These are phyloP conservation scores for Salvelinus fontinalis DNA, from an alignment of 2,113 vertebrate genomes.

Conservation along the genomic window DNA sequence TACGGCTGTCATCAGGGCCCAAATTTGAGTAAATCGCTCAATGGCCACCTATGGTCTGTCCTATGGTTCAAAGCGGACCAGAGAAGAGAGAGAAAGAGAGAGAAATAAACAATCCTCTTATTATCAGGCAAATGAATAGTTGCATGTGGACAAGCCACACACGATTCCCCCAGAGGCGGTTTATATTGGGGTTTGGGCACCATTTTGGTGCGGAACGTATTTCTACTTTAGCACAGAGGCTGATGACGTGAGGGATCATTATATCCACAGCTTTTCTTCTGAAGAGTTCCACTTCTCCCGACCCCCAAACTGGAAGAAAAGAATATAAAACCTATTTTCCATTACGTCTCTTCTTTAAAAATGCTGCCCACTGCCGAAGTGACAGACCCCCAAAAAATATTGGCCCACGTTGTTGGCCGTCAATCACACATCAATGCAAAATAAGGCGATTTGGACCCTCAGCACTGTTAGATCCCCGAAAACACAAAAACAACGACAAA, in stretches of 20 bases:
- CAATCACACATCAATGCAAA: slow-evolving; percentile 67
- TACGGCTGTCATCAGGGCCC: slow-evolving; percentile 44
- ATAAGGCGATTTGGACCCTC: slow-evolving; percentile 57
- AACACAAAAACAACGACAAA: slow-evolving; percentile 48
- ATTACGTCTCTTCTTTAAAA: slow-evolving; percentile 66
- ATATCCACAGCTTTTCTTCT: slow-evolving; percentile 62
- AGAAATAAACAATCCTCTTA: slow-evolving; percentile 65
- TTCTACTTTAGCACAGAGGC: slow-evolving; percentile 50
- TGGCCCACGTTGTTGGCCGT: slow-evolving; percentile 60
- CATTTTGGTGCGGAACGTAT: slow-evolving; percentile 57
- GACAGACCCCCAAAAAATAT: slow-evolving; percentile 27
- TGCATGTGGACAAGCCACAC: slow-evolving; percentile 44
- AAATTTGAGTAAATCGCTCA: slow-evolving; percentile 44
- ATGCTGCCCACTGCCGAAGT: slow-evolving; percentile 48
- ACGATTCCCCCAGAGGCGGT: slow-evolving; percentile 46
- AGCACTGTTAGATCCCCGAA: slow-evolving; percentile 44
- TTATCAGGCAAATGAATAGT: slow-evolving; percentile 60
- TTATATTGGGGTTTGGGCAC: slow-evolving; percentile 44
- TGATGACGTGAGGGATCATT: slow-evolving; percentile 68
- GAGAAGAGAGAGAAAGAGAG: slow-evolving; percentile 26
- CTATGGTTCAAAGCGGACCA: slow-evolving; percentile 45
- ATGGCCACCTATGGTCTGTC: slow-evolving; percentile 45
- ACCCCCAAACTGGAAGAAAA: slow-evolving; percentile 59
- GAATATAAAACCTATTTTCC: slow-evolving; percentile 72
- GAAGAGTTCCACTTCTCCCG: slow-evolving; percentile 61